Percentiles rank a stretch among this genome's conserved stretches.
Evolutionary conservation across 2,888 invertebrate genomes (phyloP).

Genomic region (Rhingia rostrata): DNA sequence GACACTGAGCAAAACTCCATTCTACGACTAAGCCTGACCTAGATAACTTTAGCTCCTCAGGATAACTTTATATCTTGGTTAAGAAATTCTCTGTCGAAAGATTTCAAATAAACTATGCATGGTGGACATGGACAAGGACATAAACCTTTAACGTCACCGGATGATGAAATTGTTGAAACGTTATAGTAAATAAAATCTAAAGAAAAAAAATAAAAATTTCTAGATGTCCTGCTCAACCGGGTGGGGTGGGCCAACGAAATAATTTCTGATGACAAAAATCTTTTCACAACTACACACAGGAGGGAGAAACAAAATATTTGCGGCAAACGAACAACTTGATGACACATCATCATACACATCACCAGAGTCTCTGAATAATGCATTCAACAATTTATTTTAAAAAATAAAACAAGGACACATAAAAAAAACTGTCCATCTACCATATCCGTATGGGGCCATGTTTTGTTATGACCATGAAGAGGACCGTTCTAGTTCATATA

Average conservation of each 20-base stretch:
- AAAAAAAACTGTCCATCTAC: slow-evolving; percentile 31
- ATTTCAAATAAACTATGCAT: slow-evolving; percentile 27
- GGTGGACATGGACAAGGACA: slow-evolving; percentile 6
- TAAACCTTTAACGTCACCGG: neutral
- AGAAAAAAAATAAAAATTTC: slow-evolving; percentile 36
- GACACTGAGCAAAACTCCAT: too few relatives aligned
- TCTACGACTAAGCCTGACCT: slow-evolving; percentile 36
- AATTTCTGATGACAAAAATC: slow-evolving; percentile 66
- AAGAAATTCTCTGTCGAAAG: slow-evolving; percentile 25
- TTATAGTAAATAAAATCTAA: slow-evolving; percentile 33
- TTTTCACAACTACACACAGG: slow-evolving; percentile 31
- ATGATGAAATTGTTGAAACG: slow-evolving; percentile 7
- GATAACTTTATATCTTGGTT: slow-evolving; percentile 43
- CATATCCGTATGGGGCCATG: neutral
- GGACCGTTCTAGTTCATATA: slow-evolving; percentile 48
- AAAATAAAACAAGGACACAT: slow-evolving; percentile 19
- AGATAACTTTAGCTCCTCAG: slow-evolving; percentile 37
- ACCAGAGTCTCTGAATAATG: slow-evolving; percentile 59
- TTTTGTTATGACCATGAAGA: slow-evolving; percentile 39
- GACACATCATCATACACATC: slow-evolving; percentile 45
- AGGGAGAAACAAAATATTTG: neutral
- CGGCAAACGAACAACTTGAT: slow-evolving; percentile 21
- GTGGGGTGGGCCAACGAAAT: slow-evolving; percentile 49
- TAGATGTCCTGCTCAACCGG: neutral
- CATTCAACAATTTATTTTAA: slow-evolving; percentile 66